phyloP scores from a whole-genome alignment of 2,888 invertebrate species.

The Tachystola acroxantha region DNA sequence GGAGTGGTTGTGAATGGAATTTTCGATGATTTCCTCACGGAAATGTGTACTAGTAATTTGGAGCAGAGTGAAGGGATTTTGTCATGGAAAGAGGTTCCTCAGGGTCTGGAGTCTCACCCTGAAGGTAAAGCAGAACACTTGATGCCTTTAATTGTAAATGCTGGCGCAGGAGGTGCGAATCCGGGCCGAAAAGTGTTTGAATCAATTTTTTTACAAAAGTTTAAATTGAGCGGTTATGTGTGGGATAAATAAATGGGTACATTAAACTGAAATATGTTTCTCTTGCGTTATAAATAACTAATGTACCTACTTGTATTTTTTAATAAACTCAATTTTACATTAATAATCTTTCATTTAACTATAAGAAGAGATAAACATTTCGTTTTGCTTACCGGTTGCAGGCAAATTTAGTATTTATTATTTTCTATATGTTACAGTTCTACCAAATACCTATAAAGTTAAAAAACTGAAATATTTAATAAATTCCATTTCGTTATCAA shows the following conservation, averaged over 20 bases:
- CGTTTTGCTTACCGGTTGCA: too few species aligned
- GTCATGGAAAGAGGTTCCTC: conserved; percentile 26
- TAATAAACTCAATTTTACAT: too few species aligned
- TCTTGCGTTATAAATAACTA: too few species aligned
- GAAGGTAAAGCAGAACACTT: conserved; percentile 36
- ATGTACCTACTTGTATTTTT: neutral
- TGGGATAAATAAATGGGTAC: conserved; percentile 26
- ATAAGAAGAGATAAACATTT: too few species aligned
- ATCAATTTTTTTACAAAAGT: conserved; percentile 26
- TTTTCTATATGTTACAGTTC: too few species aligned
- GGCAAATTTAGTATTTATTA: too few species aligned
- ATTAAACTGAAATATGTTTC: too few species aligned
- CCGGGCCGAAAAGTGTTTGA: conserved; percentile 31
- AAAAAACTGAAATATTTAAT: too few species aligned
- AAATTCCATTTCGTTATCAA: too few species aligned
- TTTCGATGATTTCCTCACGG: conserved; percentile 27
- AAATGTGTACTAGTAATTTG: conserved; percentile 22
- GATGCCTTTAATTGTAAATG: conserved; percentile 41
- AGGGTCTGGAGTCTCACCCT: conserved; percentile 31
- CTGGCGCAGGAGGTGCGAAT: conserved; percentile 31
- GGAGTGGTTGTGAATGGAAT: conserved; percentile 19
- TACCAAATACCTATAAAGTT: too few species aligned
- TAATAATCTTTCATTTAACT: too few species aligned
- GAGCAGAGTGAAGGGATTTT: conserved; percentile 18
- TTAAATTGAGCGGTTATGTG: conserved; percentile 34